Evolutionary conservation across 1,140 invertebrate genomes (phyloP).

Genomic region (Lysiphlebus fabarum): DNA sequence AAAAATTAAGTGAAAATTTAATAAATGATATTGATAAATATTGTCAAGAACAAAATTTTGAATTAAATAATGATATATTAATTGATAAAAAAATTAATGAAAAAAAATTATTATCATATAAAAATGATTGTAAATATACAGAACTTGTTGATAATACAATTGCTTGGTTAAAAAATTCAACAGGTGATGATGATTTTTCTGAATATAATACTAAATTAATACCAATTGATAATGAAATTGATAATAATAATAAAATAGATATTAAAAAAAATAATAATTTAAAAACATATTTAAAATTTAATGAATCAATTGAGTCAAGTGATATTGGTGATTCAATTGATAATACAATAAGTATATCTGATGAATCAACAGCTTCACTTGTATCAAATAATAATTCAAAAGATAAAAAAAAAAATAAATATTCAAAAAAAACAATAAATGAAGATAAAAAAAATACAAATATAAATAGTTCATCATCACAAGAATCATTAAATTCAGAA

Average conservation of each 20-base stretch:
- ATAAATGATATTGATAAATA: slow-evolving; percentile 73
- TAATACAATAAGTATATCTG: slow-evolving; percentile 55
- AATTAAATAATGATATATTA: slow-evolving; percentile 11
- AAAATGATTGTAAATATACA: slow-evolving; percentile 32
- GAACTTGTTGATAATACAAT: slow-evolving; percentile 33
- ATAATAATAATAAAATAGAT: not conserved
- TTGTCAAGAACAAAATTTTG: slow-evolving; percentile 32
- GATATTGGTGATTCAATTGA: slow-evolving; percentile 59
- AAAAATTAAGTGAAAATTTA: slow-evolving; percentile 71
- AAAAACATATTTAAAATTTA: slow-evolving; percentile 34
- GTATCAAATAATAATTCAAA: slow-evolving; percentile 55
- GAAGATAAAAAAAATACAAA: slow-evolving; percentile 45
- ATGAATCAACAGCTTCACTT: slow-evolving; percentile 58
- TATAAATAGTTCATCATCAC: slow-evolving; percentile 68
- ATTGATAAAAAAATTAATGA: not conserved
- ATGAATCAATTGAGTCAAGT: slow-evolving; percentile 63
- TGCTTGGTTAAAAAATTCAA: slow-evolving; percentile 31
- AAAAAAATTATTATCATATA: not conserved
- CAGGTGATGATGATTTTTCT: slow-evolving; percentile 27
- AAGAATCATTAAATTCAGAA: slow-evolving; percentile 75
- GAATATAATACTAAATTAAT: slow-evolving; percentile 35
- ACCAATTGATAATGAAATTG: not conserved
- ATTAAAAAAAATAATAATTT: slow-evolving; percentile 8
- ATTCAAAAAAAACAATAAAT: slow-evolving; percentile 23
- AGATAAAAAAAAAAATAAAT: slow-evolving; percentile 25